A percentile compares a stretch with the other conserved stretches of the same genome.
These are phyloP conservation scores for Matsumurasca onukii DNA, from an alignment of 1,140 invertebrate species.

Conservation along the genomic window DNA sequence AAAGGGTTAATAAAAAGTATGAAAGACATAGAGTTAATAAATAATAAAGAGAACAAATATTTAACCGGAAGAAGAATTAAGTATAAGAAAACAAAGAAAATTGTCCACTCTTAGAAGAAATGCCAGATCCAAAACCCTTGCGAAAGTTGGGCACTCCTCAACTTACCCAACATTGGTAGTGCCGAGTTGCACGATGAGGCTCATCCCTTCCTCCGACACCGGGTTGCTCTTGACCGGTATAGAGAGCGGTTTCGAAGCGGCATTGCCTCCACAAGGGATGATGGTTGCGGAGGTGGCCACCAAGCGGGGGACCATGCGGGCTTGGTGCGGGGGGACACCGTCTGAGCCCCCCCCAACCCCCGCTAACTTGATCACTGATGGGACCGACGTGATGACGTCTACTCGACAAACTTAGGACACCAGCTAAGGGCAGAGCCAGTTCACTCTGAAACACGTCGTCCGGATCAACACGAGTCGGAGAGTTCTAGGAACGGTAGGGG, in stretches of 20 bases:
- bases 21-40: no score
- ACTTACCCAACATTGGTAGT: slow-evolving; percentile 33
- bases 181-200: slow-evolving; percentile 34
- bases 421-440: slow-evolving; percentile 27
- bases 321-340: slow-evolving; percentile 29
- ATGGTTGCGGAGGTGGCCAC: slow-evolving; percentile 30
- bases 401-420: slow-evolving; percentile 16
- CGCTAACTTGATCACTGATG: slow-evolving; percentile 35
- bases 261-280: slow-evolving; percentile 17
- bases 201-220: slow-evolving; percentile 29
- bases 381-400: slow-evolving; percentile 32
- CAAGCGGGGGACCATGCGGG: slow-evolving; percentile 27
- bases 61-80: no score
- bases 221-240: slow-evolving; percentile 29
- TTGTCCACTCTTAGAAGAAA: no score
- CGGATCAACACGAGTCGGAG: background rate
- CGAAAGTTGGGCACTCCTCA: no score
- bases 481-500: background rate
- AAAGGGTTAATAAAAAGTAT: no score
- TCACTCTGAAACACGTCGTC: slow-evolving; percentile 19
- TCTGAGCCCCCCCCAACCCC: slow-evolving; percentile 25
- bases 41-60: no score
- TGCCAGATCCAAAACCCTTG: no score
- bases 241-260: slow-evolving; percentile 24
- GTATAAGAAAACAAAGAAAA: no score